These are phyloP conservation scores for Pteropus alecto DNA, from an alignment of 2,113 vertebrate genomes.

Conservation along the genomic window DNA sequence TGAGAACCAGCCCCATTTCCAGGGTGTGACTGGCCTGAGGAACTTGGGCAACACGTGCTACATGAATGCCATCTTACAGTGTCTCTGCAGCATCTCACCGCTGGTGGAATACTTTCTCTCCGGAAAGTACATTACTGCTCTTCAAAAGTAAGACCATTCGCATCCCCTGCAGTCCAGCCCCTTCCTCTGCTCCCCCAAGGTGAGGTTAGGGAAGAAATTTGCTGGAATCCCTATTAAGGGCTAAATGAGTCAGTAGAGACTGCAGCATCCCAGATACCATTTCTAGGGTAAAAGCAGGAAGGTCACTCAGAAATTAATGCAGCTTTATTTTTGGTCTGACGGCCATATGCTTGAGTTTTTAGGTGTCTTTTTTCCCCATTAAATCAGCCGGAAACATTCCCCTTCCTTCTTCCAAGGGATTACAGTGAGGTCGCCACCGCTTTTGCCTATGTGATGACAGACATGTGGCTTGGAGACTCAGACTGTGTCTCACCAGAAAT, in stretches of 20 bases:
- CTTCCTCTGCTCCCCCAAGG: neutral
- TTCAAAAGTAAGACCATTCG: conserved; percentile 81
- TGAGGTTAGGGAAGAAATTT: neutral
- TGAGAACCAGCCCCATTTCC: neutral
- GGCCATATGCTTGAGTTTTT: neutral
- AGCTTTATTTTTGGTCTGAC: neutral
- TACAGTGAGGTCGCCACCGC: conserved; percentile 76
- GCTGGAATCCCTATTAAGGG: neutral
- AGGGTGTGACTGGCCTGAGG: conserved; percentile 85
- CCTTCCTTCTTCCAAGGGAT: conserved; percentile 60
- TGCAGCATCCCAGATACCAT: neutral
- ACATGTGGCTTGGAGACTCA: conserved; percentile 87
- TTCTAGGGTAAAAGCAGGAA: neutral
- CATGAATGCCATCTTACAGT: conserved; percentile 89
- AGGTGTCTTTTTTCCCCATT: neutral
- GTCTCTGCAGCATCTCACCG: conserved; percentile 85
- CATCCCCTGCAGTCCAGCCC: neutral
- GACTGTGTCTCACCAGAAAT: conserved; percentile 82
- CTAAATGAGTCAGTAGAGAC: neutral
- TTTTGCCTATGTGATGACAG: conserved; percentile 84
- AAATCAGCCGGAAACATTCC: neutral
- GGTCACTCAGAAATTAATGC: neutral
- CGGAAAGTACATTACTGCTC: conserved; percentile 73
- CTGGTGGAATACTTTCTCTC: conserved; percentile 88
- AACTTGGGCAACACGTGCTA: conserved; percentile 93